Conservation (phyloP, 1,140 invertebrate species). For the Limonius californicus region DNA sequence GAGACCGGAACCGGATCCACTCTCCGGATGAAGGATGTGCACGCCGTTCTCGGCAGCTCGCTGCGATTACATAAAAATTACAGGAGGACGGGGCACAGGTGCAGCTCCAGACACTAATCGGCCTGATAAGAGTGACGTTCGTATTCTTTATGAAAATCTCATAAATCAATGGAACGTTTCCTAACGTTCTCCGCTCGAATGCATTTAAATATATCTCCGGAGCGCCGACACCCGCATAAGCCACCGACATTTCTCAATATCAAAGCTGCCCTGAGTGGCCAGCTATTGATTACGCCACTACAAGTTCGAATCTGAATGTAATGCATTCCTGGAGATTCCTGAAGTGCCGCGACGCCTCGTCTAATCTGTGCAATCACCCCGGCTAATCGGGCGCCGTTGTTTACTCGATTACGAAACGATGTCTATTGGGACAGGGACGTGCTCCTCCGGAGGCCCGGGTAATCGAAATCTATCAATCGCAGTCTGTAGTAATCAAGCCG, state of each 20-base stretch:
- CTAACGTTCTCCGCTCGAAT: not conserved
- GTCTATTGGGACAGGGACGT: not conserved
- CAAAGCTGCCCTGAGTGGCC: not conserved
- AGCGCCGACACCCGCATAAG: not conserved
- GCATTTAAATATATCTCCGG: not conserved
- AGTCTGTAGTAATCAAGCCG: not conserved
- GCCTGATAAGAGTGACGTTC: not conserved
- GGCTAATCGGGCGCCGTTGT: slow-evolving; percentile 4
- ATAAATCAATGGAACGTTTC: slow-evolving; percentile 1
- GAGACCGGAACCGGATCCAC: slow-evolving; percentile 16
- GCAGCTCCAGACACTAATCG: not conserved
- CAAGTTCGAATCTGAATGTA: slow-evolving; percentile 5
- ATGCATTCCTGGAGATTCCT: slow-evolving; percentile 9
- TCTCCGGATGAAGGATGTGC: slow-evolving; percentile 18
- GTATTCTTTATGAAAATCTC: not conserved
- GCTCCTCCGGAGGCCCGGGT: not conserved
- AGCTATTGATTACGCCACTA: not conserved
- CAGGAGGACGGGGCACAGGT: not conserved
- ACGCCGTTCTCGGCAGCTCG: not conserved
- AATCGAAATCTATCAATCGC: slow-evolving; percentile 18
- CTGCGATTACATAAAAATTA: slow-evolving; percentile 15
- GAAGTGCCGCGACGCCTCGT: slow-evolving; percentile 4
- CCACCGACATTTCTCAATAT: slow-evolving; percentile 4
- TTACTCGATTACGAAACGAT: not conserved
- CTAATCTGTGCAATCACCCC: slow-evolving; percentile 11